Conservation (phyloP, 2,113 vertebrate genomes). For the Sylvietta virens region DNA sequence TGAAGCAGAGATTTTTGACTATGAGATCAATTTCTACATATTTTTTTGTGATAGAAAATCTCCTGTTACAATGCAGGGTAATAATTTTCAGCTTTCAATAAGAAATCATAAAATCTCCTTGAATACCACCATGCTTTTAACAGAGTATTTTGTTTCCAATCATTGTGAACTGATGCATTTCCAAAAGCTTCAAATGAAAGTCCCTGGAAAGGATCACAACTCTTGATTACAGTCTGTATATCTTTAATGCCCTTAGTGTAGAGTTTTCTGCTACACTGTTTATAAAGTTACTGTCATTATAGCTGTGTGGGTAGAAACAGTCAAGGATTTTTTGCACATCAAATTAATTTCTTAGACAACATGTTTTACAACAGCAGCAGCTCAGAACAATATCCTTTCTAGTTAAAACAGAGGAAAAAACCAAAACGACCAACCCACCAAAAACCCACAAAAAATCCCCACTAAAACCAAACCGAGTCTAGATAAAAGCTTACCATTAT, state of each 20-base stretch:
- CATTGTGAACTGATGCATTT: background rate
- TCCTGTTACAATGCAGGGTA: background rate
- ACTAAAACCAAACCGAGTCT: background rate
- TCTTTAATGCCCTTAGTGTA: background rate
- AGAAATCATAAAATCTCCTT: background rate
- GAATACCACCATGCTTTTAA: background rate
- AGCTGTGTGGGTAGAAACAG: background rate
- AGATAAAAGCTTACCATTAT: background rate
- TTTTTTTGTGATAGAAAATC: background rate
- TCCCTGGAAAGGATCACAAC: background rate
- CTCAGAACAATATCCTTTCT: background rate
- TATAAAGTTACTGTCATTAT: background rate
- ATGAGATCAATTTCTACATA: background rate
- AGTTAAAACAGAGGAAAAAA: background rate
- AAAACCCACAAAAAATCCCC: fast-evolving
- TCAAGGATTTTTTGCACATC: background rate
- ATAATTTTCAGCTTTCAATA: background rate
- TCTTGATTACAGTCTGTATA: background rate
- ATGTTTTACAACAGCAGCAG: background rate
- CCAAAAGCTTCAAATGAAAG: background rate
- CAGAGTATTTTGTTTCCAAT: background rate
- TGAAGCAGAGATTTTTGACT: background rate
- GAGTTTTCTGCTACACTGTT: background rate
- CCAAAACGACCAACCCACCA: too few species aligned
- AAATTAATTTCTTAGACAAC: background rate